A percentile compares a stretch with the other conserved stretches of the same genome.
Conservation (phyloP, 2,113 vertebrate species). For the Pelecanoides urinatrix region DNA sequence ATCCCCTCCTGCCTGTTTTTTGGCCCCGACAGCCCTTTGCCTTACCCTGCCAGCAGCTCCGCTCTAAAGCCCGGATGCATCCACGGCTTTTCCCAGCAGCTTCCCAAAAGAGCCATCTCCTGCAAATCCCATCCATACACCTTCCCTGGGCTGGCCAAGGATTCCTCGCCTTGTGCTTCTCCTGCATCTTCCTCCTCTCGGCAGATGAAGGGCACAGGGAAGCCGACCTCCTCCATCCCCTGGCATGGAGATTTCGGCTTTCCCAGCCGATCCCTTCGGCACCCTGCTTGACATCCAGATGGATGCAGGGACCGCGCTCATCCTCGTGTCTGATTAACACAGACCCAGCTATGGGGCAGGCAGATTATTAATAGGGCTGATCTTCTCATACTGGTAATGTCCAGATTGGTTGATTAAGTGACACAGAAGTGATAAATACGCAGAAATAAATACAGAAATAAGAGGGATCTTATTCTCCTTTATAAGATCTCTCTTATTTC, state of each 20-base stretch:
- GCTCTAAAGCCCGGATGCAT: background rate
- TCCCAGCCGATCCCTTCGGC: background rate
- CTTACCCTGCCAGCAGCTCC: background rate
- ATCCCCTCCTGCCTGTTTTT: background rate
- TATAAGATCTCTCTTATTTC: background rate
- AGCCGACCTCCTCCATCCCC: background rate
- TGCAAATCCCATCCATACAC: background rate
- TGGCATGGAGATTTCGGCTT: background rate
- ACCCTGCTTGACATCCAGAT: background rate
- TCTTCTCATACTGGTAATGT: background rate
- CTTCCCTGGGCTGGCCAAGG: background rate
- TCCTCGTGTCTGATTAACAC: background rate
- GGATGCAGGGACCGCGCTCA: background rate
- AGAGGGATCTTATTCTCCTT: background rate
- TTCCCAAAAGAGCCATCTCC: background rate
- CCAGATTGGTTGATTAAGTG: background rate
- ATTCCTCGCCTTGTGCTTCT: background rate
- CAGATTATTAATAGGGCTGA: background rate
- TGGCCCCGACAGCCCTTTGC: background rate
- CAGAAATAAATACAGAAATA: background rate
- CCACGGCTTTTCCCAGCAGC: background rate
- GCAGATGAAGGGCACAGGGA: background rate
- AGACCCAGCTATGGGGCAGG: background rate
- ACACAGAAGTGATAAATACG: background rate
- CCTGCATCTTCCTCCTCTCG: background rate